These are phyloP conservation scores for Colostygia pectinataria DNA, from an alignment of 2,888 invertebrate genomes.

Conservation along the genomic window DNA sequence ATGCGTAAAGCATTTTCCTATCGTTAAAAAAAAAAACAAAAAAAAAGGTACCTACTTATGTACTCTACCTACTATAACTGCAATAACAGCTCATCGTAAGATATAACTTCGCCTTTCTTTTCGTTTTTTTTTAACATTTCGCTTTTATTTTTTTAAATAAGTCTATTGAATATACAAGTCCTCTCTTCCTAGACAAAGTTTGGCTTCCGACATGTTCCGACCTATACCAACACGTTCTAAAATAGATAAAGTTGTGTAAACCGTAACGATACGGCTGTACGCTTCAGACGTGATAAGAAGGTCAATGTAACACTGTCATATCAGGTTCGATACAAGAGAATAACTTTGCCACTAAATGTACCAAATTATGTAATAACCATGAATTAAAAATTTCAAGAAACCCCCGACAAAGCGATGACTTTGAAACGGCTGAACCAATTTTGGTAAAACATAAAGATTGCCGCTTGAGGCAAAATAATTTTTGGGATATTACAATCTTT, in stretches of 20 bases:
- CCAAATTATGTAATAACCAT: no score
- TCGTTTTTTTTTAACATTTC: no score
- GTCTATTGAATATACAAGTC: no score
- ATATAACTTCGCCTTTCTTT: neutral
- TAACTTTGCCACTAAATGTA: neutral
- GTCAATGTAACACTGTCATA: constrained; percentile 22
- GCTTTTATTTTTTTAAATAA: no score
- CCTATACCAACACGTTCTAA: constrained; percentile 19
- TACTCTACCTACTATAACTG: neutral
- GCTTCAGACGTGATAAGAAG: constrained; percentile 13
- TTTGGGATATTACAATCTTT: no score
- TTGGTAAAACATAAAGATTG: no score
- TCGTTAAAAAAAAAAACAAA: neutral
- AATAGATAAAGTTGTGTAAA: constrained; percentile 19
- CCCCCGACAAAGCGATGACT: no score
- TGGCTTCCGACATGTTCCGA: constrained; percentile 3
- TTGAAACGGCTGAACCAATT: no score
- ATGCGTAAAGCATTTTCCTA: no score
- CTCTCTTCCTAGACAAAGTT: neutral
- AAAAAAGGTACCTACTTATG: no score
- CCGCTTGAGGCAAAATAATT: no score
- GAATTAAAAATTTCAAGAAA: no score
- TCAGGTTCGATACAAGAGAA: constrained; percentile 6
- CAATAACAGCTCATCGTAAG: neutral
- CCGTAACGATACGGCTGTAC: constrained; percentile 1